Evolutionary conservation across 2,888 invertebrate genomes (phyloP).

Genomic region (Chymomyza caudatula): DNA sequence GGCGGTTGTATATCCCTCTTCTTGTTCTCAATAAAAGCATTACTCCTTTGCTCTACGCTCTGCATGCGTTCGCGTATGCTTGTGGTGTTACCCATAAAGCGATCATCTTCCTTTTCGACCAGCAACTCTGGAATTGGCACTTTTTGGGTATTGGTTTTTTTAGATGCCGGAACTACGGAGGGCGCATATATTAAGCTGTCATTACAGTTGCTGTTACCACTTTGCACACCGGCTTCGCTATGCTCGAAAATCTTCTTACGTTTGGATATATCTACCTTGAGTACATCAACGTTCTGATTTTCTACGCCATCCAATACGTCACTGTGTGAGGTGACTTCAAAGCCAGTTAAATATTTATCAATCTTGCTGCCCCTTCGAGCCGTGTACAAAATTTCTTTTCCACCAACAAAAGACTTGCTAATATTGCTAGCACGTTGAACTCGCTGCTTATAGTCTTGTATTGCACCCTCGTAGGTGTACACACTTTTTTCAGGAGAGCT

Average conservation of each 20-base stretch:
- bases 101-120: slow-evolving; percentile 76
- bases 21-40: slow-evolving; percentile 72
- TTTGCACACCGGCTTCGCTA: slow-evolving; percentile 27
- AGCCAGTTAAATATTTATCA: slow-evolving; percentile 82
- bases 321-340: slow-evolving; percentile 79
- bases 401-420: slow-evolving; percentile 32
- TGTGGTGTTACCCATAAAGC: slow-evolving; percentile 81
- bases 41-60: slow-evolving; percentile 80
- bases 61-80: slow-evolving; percentile 83
- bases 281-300: slow-evolving; percentile 80
- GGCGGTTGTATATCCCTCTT: slow-evolving; percentile 74
- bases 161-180: slow-evolving; percentile 36
- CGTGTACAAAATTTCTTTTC: slow-evolving; percentile 73
- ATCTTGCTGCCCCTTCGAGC: slow-evolving; percentile 80
- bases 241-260: slow-evolving; percentile 89
- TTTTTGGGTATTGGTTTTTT: slow-evolving; percentile 32
- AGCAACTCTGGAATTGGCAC: slow-evolving; percentile 32
- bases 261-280: slow-evolving; percentile 90
- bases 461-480: slow-evolving; percentile 92
- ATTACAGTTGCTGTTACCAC: slow-evolving; percentile 18
- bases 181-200: too few species aligned
- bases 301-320: slow-evolving; percentile 75
- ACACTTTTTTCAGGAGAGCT: slow-evolving; percentile 86
- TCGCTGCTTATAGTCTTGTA: slow-evolving; percentile 90
- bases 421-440: slow-evolving; percentile 80